Conservation (phyloP, 2,113 vertebrate species). For the Morone chrysops region DNA sequence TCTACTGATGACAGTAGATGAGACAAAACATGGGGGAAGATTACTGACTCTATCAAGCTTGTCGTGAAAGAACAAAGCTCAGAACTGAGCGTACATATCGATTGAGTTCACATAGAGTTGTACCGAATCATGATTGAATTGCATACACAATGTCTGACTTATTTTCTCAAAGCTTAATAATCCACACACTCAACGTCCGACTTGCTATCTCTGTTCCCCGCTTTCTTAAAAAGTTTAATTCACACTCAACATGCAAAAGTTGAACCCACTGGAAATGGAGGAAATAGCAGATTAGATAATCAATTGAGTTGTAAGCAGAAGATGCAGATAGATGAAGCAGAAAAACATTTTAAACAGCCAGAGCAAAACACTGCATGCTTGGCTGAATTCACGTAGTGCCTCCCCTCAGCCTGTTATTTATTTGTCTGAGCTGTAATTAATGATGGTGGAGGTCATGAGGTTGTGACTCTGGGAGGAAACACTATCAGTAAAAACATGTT, state of each 20-base stretch:
- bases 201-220: background rate
- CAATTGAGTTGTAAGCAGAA: background rate
- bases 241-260: background rate
- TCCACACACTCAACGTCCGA: background rate
- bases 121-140: background rate
- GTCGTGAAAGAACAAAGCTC: background rate
- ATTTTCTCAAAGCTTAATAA: background rate
- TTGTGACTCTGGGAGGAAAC: conserved; percentile 52
- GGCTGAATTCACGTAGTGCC: conserved; percentile 33
- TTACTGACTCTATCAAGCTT: background rate
- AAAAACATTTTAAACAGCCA: conserved; percentile 46
- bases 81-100: background rate
- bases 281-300: conserved; percentile 10
- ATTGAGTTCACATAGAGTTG: background rate
- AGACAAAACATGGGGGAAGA: background rate
- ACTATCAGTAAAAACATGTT: conserved; percentile 62
- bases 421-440: conserved; percentile 69
- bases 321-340: conserved; percentile 31
- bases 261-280: background rate
- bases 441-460: conserved; percentile 51
- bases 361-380: conserved; percentile 50
- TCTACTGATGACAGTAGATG: background rate
- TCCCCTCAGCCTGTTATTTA: conserved; percentile 59
- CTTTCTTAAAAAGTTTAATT: background rate
- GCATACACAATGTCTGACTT: background rate